phyloP scores from a whole-genome alignment of 2,113 vertebrate species.

The Lichenostomus cassidix region DNA sequence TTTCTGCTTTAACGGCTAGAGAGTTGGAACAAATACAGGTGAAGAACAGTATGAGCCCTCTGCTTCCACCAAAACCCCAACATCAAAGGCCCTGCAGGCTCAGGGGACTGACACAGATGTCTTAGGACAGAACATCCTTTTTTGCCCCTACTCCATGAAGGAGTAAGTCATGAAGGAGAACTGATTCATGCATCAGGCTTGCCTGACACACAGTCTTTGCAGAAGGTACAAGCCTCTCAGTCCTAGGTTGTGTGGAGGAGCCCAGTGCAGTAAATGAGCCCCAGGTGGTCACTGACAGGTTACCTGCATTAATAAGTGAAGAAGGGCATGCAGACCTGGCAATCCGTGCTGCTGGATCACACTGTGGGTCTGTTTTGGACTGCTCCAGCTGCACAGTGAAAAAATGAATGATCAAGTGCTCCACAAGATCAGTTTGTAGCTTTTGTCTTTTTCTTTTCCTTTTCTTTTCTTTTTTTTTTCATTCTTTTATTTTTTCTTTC shows the following conservation, averaged over 20 bases:
- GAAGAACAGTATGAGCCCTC: not conserved
- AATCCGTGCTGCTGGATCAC: not conserved
- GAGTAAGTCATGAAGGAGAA: not conserved
- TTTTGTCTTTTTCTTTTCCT: not conserved
- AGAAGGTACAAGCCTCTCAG: not conserved
- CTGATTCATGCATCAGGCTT: not conserved
- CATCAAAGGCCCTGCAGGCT: not conserved
- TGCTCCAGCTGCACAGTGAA: not conserved
- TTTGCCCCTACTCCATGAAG: not conserved
- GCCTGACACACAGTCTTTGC: not conserved
- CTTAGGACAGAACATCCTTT: not conserved
- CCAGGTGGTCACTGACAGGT: not conserved
- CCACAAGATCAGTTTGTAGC: not conserved
- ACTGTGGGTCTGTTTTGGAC: not conserved
- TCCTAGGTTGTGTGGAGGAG: not conserved
- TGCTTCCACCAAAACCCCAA: not conserved
- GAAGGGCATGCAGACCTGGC: accelerated
- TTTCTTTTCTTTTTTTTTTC: not conserved
- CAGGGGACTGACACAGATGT: not conserved
- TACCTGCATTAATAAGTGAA: not conserved
- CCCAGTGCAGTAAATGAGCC: not conserved
- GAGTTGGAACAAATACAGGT: not conserved
- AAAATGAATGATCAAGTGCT: not conserved
- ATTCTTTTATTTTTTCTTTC: not conserved
- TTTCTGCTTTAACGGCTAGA: not conserved